Base-by-base conservation (phyloP, 2,113 vertebrate species). In the Ptilonorhynchus violaceus region DNA sequence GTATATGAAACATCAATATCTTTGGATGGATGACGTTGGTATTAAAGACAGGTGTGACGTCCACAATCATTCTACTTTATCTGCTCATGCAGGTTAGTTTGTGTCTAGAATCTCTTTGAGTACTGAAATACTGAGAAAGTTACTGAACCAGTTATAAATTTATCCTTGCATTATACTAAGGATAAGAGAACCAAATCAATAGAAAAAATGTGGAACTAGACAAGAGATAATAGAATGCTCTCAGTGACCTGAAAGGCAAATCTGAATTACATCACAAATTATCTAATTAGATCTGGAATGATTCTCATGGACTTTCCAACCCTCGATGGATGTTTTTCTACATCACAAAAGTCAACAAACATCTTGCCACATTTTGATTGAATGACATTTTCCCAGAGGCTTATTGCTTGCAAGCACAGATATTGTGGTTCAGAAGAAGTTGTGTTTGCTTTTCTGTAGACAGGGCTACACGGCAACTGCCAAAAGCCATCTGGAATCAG, bases 291-390 rank as follows among this genome's bases (percentile, higher is more conserved):
- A 39, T 20, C 82, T 68, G 91, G 95, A 96, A 74, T 17, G 39
- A 76, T 8, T 84, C 67, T 95, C 46, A 6, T 62, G 44, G 89
- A 93, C 82, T 93, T 92, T 53, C 53, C 18, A 52, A 13, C 25
- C 81, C 30, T 46, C 30, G 27, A 50, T 49, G 46, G 89, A 84
- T 55, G 30, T 95, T 96, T 88, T 88, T 87, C 93, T 77, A 17
- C 58, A 41, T 78, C 96, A 96, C 95, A 89, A 82, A 96, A 92
- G 68, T 78, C 69, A 73, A 23, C 5, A 1, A 46, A 80, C 33
- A 78, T 67, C 92, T 93, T 49, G 60, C 52, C 80, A 87, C 81
- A 59, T 63, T 93, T 93, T 95, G 80, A 87, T 74, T 95, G 74
- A 60, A 77, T 75, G 86, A 78, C 55, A 47, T 95, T 69, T 91